Evolutionary conservation across 2,888 invertebrate genomes (phyloP), one percentile per base, ranked within the genome.

Genomic region (Drosophila buzzatii): DNA sequence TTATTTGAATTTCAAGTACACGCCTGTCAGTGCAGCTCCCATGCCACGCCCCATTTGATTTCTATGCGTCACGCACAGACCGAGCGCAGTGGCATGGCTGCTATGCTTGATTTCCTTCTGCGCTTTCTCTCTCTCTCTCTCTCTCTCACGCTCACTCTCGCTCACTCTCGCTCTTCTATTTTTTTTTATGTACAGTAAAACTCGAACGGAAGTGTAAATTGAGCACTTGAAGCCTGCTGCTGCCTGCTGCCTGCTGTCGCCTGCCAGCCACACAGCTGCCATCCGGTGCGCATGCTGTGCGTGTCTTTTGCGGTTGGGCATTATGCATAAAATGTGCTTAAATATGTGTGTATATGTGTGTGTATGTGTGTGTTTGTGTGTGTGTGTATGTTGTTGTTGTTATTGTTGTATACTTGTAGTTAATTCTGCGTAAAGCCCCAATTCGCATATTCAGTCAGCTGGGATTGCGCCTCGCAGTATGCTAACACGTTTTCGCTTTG

Each of bases 161-260:
- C 9, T 27, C 6, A 6, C 27, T 27, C 33, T 33, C 10, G 9
- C 3, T 33, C 33, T 8, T 9, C 20, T 33, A 18, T 53, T 23
- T 35, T 59, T 20, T 37, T 41, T 20, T 47, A 44, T 61, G 44
- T 55, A 53, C 63, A 63, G 61, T 47, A 18, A 58, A 56, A 66
- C 37, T 68, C 20, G 56, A 82, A 81, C 75, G 83, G 84, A 88
- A 85, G 89, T 84, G 86, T 85, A 83, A 85, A 85, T 85, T 85
- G 86, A 88, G 79, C 88, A 88, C 85, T 84, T 88, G 79, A 84
- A 84, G 62, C 85, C 74, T 59, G 82, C 39, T 59, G 59, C 47
- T 6, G 73, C 35, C 31, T 14, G 39, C 41, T n/a, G 23, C 27
- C 33, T 35, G 33, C 63, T 35, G 51, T 18, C 53, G 44, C 23